Base-by-base conservation (phyloP, 2,113 vertebrate species). In the Aythya baeri region DNA sequence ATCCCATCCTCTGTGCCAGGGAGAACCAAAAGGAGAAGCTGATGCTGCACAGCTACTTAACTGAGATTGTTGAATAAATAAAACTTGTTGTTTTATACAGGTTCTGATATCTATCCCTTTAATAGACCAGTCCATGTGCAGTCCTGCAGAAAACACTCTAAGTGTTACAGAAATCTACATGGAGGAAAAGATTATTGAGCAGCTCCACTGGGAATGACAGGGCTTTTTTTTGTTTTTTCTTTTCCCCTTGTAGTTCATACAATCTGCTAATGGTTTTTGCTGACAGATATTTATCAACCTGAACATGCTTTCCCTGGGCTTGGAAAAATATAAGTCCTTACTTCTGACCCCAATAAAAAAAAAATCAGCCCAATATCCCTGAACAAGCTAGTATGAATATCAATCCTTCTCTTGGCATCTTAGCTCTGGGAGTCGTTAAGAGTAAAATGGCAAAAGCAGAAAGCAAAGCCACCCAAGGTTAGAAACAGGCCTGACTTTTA, bases 221-320 rank as follows among this genome's bases (percentile, higher is more conserved):
- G 72, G 52, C 76, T 63, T 77, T 71, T 41, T 41, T 76, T 71
- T 83, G 31, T 58, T 76, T 86, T 86, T 79, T 75, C 14, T 93
- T 91, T 92, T 85, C 74, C 78, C 81, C 31, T 71, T 72, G 68
- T 16, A 43, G 41, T 72, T 88, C 68, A 36, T 57, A 72, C 83
- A 67, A 90, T 94, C 88, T 93, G 76, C 88, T 94, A 78, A 93
- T 96, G 88, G 93, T 1, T 94, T 82, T 65, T 93, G 93, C 93
- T 96, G 95, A 78, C 92, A 84, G 91, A 8, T 75, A 94, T 96
- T 96, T 96, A 94, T 96, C 94, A 94, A 43, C 88, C 88, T 68
- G 83, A 91, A 88, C 72, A 49, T 14, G 88, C 79, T 94, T 89
- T 59, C 79, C 85, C 34, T 59, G 17, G 32, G 2, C 91, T 89